Evolutionary conservation across 2,797 vertebrate genomes (phyloP), one percentile per base, ranked within the genome.

Genomic region (Aythya fuligula): DNA sequence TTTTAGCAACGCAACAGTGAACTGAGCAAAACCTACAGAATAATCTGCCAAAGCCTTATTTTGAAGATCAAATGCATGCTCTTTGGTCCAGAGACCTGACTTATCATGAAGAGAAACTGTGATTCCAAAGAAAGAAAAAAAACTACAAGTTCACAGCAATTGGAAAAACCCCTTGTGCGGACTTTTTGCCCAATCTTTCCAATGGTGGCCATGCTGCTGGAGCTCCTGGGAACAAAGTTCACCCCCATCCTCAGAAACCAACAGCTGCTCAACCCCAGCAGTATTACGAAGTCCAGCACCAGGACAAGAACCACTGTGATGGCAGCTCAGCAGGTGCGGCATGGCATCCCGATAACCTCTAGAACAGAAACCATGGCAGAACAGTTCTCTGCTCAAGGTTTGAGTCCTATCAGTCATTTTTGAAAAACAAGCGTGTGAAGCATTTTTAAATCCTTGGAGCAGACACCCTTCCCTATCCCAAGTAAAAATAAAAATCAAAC

Each of bases 401-500:
- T 80, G n/a, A 17, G 22, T 64, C 74, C 72, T 43, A 87, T 67
- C 79, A 60, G 72, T 83, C 93, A 49, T 57, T 58, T 57, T 58
- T 41, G 64, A 66, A 89, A 72, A 91, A 78, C 61, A 64, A 87
- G 51, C 13, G 43, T 69, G 72, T 72, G 96, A 98, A 98, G 97
- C 98, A 97, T 98, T 97, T 97, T 97, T 98, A 98, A 97, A 97
- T 96, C 95, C 97, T 96, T 89, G 88, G 39, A 94, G 97, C 91
- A 98, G 97, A 98, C 97, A 95, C 97, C 97, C 95, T 91, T 97
- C 97, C 97, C 87, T 22, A 93, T 85, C 97, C 98, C 90, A 97
- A 96, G 97, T 97, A 95, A 82, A 92, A 96, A 97, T 96, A 97
- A 98, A 97, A 91, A 62, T 92, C 98, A 98, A 97, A 98, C 96